Percentiles rank a stretch among this genome's conserved stretches.
Evolutionary conservation across 2,113 vertebrate genomes (phyloP).

Genomic region (Malurus cyaneus): DNA sequence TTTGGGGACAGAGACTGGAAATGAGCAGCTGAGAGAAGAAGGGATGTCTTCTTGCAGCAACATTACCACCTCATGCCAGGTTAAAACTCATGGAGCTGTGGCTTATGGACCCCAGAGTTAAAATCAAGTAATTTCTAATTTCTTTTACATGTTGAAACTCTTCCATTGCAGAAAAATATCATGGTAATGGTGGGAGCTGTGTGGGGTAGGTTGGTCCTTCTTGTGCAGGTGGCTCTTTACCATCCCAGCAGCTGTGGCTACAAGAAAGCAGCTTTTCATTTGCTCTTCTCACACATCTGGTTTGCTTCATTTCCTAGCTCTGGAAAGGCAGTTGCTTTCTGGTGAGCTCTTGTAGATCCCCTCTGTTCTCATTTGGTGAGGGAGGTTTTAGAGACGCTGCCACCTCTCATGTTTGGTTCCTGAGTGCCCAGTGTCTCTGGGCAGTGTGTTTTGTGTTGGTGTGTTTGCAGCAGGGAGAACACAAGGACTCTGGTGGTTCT

Average conservation of each 20-base stretch:
- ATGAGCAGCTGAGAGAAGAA: not conserved
- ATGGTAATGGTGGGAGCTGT: rapidly evolving
- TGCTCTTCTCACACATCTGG: not conserved
- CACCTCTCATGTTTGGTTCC: rapidly evolving
- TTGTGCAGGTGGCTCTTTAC: rapidly evolving
- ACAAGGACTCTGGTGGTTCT: not conserved
- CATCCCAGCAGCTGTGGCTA: not conserved
- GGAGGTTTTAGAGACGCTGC: not conserved
- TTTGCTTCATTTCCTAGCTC: not conserved
- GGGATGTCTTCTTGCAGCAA: not conserved
- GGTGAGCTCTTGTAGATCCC: not conserved
- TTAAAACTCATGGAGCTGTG: not conserved
- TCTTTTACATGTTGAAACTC: not conserved
- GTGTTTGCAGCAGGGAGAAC: not conserved
- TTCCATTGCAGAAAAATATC: not conserved
- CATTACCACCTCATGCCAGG: not conserved
- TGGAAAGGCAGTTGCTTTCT: not conserved
- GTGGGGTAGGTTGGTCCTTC: not conserved
- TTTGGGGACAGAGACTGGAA: not conserved
- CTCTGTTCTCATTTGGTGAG: not conserved
- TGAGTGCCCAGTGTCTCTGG: not conserved
- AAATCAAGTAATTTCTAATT: not conserved
- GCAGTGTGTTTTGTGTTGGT: rapidly evolving
- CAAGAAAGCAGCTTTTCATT: not conserved
- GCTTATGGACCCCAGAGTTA: not conserved